Evolutionary conservation across 1,140 invertebrate species (phyloP).

Genomic region (Harlomillsia oculata): DNA sequence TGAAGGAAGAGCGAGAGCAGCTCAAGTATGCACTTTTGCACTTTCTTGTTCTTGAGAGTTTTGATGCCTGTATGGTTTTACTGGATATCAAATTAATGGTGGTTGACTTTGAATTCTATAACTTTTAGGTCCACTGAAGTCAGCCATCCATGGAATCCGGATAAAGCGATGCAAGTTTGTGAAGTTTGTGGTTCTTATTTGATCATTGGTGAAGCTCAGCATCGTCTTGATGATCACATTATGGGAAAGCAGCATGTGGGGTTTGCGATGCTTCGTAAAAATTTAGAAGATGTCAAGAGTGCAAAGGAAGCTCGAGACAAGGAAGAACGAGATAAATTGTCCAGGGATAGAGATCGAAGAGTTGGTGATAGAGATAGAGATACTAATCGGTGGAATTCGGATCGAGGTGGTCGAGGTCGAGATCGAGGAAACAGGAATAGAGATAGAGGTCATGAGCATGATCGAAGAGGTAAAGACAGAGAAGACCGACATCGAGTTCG

Average conservation of each 20-base stretch:
- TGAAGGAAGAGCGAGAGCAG: conserved; percentile 82
- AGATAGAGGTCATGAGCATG: conserved; percentile 26
- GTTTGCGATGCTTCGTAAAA: conserved; percentile 49
- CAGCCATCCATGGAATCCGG: conserved; percentile 54
- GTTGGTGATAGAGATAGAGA: conserved; percentile 11
- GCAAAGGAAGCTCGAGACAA: conserved; percentile 28
- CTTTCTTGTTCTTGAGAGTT: conserved; percentile 3
- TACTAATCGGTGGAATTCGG: conserved; percentile 5
- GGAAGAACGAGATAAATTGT: conserved; percentile 27
- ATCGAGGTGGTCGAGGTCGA: neutral
- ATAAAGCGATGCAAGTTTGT: conserved; percentile 97
- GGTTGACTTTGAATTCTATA: neutral
- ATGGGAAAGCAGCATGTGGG: conserved; percentile 67
- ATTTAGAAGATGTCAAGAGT: conserved; percentile 44
- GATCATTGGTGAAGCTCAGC: conserved; percentile 93
- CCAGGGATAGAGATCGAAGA: conserved; percentile 32
- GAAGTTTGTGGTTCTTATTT: conserved; percentile 96
- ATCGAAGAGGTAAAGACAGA: conserved; percentile 3
- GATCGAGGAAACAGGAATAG: conserved; percentile 12
- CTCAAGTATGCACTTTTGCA: conserved; percentile 50
- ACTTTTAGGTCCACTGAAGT: conserved; percentile 19
- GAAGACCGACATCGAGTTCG: neutral
- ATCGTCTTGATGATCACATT: conserved; percentile 92
- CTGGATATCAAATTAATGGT: neutral
- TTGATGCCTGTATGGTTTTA: conserved; percentile 3